phyloP scores from a whole-genome alignment of 2,797 vertebrate genomes.

The Falco columbarius region DNA sequence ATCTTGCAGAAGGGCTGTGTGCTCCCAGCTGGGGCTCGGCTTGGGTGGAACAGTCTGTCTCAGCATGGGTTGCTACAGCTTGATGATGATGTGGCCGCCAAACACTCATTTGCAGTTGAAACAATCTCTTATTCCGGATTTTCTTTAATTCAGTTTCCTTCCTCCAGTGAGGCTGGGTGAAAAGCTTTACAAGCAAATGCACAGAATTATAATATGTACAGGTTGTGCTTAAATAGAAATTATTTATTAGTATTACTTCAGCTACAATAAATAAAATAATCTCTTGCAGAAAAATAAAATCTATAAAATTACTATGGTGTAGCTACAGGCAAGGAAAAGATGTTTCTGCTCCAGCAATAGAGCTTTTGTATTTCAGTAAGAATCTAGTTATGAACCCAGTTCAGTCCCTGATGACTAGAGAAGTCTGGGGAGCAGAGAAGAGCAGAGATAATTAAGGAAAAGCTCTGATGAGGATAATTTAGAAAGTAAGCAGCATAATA shows the following conservation, averaged over 20 bases:
- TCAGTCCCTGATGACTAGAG: not conserved
- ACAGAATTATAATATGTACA: not conserved
- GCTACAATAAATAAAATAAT: not conserved
- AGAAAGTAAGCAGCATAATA: not conserved
- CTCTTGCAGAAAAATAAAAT: not conserved
- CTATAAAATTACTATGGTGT: not conserved
- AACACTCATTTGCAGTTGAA: not conserved
- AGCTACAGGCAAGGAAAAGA: not conserved
- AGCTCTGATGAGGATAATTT: not conserved
- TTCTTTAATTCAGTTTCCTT: not conserved
- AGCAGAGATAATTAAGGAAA: not conserved
- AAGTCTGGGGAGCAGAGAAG: not conserved
- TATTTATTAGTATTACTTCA: not conserved
- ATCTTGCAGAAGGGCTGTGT: not conserved
- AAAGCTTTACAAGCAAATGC: not conserved
- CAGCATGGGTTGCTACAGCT: not conserved
- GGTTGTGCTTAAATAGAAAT: not conserved
- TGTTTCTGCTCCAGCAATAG: not conserved
- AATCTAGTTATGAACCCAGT: not conserved
- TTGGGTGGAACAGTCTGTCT: not conserved
- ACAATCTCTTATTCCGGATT: not conserved
- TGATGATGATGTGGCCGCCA: not conserved
- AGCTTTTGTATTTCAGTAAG: not conserved
- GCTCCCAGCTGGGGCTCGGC: not conserved
- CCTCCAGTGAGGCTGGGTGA: not conserved